These are phyloP conservation scores for Lasioglossum baleicum DNA, from an alignment of 1,140 invertebrate species.

Conservation along the genomic window DNA sequence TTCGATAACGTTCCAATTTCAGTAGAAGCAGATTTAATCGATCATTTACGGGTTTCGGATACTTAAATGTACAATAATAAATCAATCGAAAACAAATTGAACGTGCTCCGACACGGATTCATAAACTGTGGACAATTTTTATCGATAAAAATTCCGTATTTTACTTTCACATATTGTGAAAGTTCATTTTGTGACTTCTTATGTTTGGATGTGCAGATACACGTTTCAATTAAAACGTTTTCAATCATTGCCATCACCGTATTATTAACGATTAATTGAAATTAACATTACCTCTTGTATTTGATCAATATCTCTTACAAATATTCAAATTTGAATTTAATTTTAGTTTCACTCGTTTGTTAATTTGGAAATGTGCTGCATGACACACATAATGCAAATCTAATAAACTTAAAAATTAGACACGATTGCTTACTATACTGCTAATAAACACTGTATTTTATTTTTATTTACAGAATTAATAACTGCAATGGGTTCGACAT, in stretches of 20 bases:
- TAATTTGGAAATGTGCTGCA: neutral
- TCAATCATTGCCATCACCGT: neutral
- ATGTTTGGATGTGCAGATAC: neutral
- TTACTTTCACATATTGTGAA: constrained; percentile 31
- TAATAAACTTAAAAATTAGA: neutral
- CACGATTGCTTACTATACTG: neutral
- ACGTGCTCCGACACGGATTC: neutral
- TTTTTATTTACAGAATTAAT: constrained; percentile 48
- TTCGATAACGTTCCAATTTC: constrained; percentile 2
- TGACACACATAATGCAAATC: constrained; percentile 12
- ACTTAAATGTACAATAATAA: neutral
- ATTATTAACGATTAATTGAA: neutral
- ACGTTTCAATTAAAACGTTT: neutral
- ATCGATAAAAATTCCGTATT: neutral
- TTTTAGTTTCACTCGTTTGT: neutral
- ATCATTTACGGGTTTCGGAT: neutral
- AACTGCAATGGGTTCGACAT: constrained; percentile 31
- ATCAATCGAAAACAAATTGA: neutral
- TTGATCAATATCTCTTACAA: neutral
- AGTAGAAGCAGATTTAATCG: neutral
- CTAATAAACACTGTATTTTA: constrained; percentile 23
- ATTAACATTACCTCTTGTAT: neutral
- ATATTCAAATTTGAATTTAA: neutral
- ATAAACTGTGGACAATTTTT: neutral
- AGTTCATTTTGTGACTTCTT: constrained; percentile 10